These are phyloP conservation scores for Oligia latruncula DNA, from an alignment of 2,888 invertebrate genomes.

Conservation along the genomic window DNA sequence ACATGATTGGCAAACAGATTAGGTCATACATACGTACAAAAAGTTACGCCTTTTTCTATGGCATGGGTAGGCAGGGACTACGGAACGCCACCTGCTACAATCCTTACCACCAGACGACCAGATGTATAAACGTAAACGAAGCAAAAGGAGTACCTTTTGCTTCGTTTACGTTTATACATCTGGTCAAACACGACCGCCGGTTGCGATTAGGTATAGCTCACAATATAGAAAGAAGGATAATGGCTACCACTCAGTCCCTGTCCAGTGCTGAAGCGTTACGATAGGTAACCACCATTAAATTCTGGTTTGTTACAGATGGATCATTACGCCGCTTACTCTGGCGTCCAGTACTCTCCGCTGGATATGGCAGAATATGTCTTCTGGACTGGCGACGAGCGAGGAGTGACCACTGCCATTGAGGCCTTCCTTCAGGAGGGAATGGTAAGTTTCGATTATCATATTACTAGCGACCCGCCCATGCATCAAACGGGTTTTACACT, in stretches of 20 bases:
- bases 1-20: not conserved
- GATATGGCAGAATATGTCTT: slow-evolving; percentile 96
- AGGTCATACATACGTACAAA: not conserved
- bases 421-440: slow-evolving; percentile 94
- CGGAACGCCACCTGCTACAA: not conserved
- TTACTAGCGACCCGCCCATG: not conserved
- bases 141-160: too few species aligned
- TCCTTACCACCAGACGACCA: too few species aligned
- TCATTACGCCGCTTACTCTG: slow-evolving; percentile 88
- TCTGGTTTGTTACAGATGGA: slow-evolving; percentile 84
- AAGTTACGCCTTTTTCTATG: not conserved
- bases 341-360: slow-evolving; percentile 93
- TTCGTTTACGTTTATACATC: not conserved
- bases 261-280: too few species aligned
- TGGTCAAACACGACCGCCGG: not conserved
- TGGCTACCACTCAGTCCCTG: not conserved
- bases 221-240: too few species aligned
- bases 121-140: too few species aligned
- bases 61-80: not conserved
- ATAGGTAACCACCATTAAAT: too few species aligned
- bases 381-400: slow-evolving; percentile 95
- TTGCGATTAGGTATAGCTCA: not conserved
- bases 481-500: not conserved
- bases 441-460: slow-evolving; percentile 85
- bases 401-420: slow-evolving; percentile 94